phyloP scores from a whole-genome alignment of 2,113 vertebrate species.

The Sitta europaea region DNA sequence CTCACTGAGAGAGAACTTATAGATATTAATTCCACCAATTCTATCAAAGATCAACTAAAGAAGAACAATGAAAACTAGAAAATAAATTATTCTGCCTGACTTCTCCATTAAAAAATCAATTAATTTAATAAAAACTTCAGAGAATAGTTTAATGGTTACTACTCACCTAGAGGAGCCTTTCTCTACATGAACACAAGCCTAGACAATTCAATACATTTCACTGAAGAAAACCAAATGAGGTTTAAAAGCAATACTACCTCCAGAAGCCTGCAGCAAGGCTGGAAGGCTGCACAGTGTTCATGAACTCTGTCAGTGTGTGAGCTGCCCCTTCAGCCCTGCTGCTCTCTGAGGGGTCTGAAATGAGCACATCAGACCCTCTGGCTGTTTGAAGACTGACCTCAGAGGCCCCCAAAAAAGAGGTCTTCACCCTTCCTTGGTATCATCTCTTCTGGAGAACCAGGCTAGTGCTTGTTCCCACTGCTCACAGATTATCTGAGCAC shows the following conservation, averaged over 20 bases:
- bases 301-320: background rate
- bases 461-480: background rate
- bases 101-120: background rate
- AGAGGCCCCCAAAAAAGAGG: accelerated
- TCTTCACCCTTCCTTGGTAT: background rate
- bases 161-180: background rate
- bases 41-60: background rate
- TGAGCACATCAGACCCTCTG: background rate
- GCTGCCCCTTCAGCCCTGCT: background rate
- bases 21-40: background rate
- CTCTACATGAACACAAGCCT: background rate
- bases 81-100: background rate
- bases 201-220: background rate
- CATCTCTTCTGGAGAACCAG: background rate
- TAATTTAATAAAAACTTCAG: background rate
- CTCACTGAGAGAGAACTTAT: background rate
- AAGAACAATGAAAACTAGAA: background rate
- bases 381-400: background rate
- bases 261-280: background rate
- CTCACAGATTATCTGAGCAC: background rate
- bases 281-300: background rate
- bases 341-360: background rate
- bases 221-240: background rate
- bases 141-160: background rate
- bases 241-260: background rate